Evolutionary conservation across 2,113 vertebrate species (phyloP).

Genomic region (Lycaon pictus): DNA sequence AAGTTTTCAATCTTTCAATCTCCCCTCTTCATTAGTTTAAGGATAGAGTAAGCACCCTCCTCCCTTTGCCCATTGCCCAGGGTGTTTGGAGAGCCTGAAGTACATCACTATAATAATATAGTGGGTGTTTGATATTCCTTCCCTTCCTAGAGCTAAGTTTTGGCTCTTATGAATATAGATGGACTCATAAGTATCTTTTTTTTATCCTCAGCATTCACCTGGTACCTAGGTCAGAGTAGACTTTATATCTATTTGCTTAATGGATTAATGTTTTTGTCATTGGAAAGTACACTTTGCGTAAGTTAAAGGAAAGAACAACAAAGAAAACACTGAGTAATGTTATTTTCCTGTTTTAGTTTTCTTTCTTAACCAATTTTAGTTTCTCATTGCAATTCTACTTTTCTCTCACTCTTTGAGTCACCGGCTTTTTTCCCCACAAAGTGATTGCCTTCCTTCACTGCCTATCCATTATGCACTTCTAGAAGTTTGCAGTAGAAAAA

Average conservation of each 20-base stretch:
- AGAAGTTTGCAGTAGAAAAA: slow-evolving; percentile 26
- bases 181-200: background rate
- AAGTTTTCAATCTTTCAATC: background rate
- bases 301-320: slow-evolving; percentile 41
- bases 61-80: background rate
- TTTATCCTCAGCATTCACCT: background rate
- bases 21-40: background rate
- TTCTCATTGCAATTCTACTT: slow-evolving; percentile 12
- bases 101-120: background rate
- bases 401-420: slow-evolving; percentile 22
- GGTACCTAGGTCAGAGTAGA: background rate
- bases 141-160: background rate
- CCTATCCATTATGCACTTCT: background rate
- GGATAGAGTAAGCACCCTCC: background rate
- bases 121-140: background rate
- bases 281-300: background rate
- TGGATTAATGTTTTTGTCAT: background rate
- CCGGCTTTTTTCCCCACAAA: background rate
- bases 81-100: background rate
- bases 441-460: background rate
- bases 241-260: background rate
- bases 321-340: background rate
- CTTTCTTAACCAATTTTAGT: slow-evolving; percentile 1
- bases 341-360: slow-evolving; percentile 21
- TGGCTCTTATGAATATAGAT: background rate